Base-by-base conservation (phyloP, 2,888 invertebrate genomes). In the Blastobasis lacticolella region DNA sequence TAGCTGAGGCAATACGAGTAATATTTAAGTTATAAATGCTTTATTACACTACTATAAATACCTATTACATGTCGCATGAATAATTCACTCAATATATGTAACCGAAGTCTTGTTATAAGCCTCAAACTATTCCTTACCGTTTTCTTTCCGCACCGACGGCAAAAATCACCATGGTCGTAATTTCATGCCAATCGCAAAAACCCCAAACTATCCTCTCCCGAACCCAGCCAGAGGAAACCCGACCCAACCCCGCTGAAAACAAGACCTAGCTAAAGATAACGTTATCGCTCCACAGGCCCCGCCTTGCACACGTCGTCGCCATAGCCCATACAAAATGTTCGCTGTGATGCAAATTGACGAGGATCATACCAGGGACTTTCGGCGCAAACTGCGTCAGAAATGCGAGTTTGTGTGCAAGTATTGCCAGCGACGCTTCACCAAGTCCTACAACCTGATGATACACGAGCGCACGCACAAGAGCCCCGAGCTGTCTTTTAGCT, bases 321-420 rank as follows among this genome's bases (percentile, higher is more conserved):
- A 82, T 81, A 78, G 81, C 67, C 70, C 85, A 80, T 79, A 85
- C 90, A 93, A 91, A 90, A 94, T 94, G 94, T 94, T 94, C 91
- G 94, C 94, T 90, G 94, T 94, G 91, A 94, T 94, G 94, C 94
- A 94, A 91, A 94, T 94, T 88, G 94, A 94, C 90, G 94, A 94
- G 90, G 94, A 94, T 89, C 92, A 94, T 90, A 92, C 93, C 85
- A 91, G 94, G 88, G 94, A 94, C 91, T 94, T 94, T 90, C 92
- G 94, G 88, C 93, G 94, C 89, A 94, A 94, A 90, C 94, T 94
- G 93, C 91, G 95, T 79, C 93, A 95, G 75, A 97, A 97, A 91
- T 97, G 97, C 90, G 97, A 98, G 90, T 98, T 97, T 89, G 96
- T 98, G 81, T 99, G 98, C 93, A 96, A 96, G 88, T 98, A 95